Conservation (phyloP, 2,113 vertebrate species). For the Microcebus tavaratra region DNA sequence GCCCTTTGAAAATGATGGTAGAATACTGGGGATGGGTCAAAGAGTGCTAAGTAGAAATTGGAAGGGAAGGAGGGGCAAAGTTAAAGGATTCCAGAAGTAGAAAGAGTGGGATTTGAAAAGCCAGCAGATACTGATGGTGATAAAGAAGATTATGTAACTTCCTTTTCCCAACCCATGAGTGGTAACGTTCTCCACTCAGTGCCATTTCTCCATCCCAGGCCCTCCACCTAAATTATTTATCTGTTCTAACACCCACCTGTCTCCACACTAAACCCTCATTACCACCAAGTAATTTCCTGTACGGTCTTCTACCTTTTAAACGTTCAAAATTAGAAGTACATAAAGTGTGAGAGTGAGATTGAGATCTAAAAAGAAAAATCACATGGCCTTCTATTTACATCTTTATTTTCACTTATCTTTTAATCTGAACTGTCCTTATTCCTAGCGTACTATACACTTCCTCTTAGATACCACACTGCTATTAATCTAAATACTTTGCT, state of each 20-base stretch:
- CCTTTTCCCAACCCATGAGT: neutral
- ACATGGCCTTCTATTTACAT: slow-evolving; percentile 2
- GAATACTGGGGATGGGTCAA: neutral
- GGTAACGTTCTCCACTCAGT: neutral
- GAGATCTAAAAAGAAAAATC: neutral
- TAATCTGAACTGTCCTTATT: neutral
- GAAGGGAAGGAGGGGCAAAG: neutral
- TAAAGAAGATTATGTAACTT: neutral
- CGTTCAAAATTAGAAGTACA: slow-evolving; percentile 26
- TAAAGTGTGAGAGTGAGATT: neutral
- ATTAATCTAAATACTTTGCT: slow-evolving; percentile 3
- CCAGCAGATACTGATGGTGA: neutral
- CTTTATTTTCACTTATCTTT: slow-evolving; percentile 19
- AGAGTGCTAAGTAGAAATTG: neutral
- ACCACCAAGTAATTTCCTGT: neutral
- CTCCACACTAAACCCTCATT: neutral
- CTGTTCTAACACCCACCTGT: neutral
- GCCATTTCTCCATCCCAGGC: neutral
- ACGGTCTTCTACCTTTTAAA: neutral
- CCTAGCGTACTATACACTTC: neutral
- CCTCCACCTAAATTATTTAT: neutral
- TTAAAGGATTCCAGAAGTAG: neutral
- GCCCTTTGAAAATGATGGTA: neutral
- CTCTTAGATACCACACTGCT: neutral
- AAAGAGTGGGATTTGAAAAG: neutral